Evolutionary conservation across 2,797 vertebrate genomes (phyloP).

Genomic region (Podarcis lilfordi): DNA sequence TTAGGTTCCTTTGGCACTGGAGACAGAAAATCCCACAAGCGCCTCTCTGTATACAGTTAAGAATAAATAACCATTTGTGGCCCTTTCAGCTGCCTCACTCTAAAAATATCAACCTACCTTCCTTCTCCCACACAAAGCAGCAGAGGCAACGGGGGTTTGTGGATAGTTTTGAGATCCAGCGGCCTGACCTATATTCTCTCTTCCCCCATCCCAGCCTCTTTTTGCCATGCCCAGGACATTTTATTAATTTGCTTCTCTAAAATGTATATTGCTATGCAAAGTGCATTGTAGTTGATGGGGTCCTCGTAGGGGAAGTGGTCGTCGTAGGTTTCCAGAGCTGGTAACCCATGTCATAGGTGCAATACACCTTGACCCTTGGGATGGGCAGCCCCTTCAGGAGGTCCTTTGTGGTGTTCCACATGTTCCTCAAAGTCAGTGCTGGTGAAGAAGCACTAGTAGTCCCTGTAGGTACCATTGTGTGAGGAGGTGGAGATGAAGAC

Average conservation of each 20-base stretch:
- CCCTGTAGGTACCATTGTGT: conserved; percentile 89
- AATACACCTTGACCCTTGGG: conserved; percentile 91
- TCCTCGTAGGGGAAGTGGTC: conserved; percentile 89
- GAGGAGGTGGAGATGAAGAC: conserved; percentile 91
- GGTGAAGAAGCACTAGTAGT: conserved; percentile 87
- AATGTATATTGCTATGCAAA: not conserved
- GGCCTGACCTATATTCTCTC: not conserved
- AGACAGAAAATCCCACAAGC: not conserved
- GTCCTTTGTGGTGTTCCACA: conserved; percentile 92
- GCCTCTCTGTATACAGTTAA: not conserved
- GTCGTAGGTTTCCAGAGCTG: conserved; percentile 86
- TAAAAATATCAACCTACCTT: not conserved
- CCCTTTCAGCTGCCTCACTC: no score
- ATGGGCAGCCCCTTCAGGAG: conserved; percentile 84
- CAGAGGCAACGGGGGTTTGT: not conserved
- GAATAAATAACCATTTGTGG: no score
- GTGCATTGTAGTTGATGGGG: conserved; percentile 77
- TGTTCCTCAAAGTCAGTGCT: conserved; percentile 92
- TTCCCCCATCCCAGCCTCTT: no score
- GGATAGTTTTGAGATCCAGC: not conserved
- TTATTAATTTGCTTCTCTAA: not conserved
- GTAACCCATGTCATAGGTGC: conserved; percentile 91
- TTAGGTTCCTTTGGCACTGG: not conserved
- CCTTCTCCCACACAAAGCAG: not conserved
- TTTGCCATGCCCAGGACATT: not conserved